Base-by-base conservation (phyloP, 2,797 vertebrate genomes). In the Spizella passerina region DNA sequence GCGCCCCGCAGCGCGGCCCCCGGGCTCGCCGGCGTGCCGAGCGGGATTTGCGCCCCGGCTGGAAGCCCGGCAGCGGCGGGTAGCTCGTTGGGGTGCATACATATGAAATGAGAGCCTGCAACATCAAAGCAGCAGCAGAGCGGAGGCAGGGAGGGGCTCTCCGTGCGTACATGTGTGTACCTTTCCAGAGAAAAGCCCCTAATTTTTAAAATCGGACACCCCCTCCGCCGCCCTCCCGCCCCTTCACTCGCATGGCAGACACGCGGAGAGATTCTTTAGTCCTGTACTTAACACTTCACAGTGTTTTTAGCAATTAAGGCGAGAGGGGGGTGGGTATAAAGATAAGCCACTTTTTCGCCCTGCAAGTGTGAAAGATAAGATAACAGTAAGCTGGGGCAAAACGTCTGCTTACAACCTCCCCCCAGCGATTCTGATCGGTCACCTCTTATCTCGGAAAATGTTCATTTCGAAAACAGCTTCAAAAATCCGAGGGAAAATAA, bases 341-440 rank as follows among this genome's bases (percentile, higher is more conserved):
- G 97, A 98, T 97, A 98, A 98, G 97, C 96, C 97, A 97, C 97
- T 98, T 97, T 97, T 97, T 95, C 88, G 68, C 97, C 96, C 85
- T 97, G 97, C 97, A 97, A 98, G 97, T 97, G 97, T 97, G 97
- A 98, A 97, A 97, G 97, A 98, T 98, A 98, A 98, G 97, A 98
- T 98, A 98, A 97, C 95, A 88, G 96, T 97, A 97, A 97, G 96
- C 97, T 97, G 97, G 96, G 97, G 96, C 97, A 96, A 97, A 98
- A 97, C 96, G 96, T 97, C 96, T 94, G 96, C 90, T 91, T 95
- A 87, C 91, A 93, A 64, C 96, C 93, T 91, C 87, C 87, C 96
- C 96, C 96, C 96, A 82, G 96, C 94, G 97, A 98, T 98, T 97
- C 92, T 94, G 96, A 97, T 97, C 97, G 96, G 97, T 97, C 97